Evolutionary conservation across 2,113 vertebrate species (phyloP).

Genomic region (Corydoras maculifer): DNA sequence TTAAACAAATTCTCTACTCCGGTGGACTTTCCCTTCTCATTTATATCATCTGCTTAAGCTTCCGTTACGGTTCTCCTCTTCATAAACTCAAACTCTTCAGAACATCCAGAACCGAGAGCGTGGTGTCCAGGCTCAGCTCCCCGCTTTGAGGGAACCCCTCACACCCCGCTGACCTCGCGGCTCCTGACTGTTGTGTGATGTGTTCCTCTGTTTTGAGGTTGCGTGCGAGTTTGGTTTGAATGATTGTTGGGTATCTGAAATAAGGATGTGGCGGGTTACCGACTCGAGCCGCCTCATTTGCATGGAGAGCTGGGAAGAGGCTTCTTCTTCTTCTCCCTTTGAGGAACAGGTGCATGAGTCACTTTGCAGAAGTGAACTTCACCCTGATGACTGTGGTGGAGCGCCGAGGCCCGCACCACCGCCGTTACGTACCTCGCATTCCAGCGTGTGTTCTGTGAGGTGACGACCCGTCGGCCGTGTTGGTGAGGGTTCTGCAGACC

Average conservation of each 20-base stretch:
- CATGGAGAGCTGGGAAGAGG: constrained; percentile 27
- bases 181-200: too few species aligned
- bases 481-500: too few species aligned
- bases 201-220: not conserved
- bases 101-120: too few species aligned
- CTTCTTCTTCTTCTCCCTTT: constrained; percentile 25
- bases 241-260: constrained; percentile 32
- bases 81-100: too few species aligned
- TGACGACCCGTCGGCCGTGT: not conserved
- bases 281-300: constrained; percentile 19
- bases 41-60: too few species aligned
- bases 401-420: not conserved
- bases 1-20: too few species aligned
- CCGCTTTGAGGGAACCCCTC: too few species aligned
- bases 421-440: constrained; percentile 8
- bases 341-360: constrained; percentile 38
- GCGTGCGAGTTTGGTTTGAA: constrained; percentile 1
- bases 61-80: too few species aligned
- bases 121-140: too few species aligned
- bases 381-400: constrained; percentile 18
- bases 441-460: not conserved
- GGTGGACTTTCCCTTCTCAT: too few species aligned
- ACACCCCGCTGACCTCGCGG: too few species aligned
- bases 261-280: constrained; percentile 27
- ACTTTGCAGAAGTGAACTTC: constrained; percentile 34